Base-by-base conservation (phyloP, 1,140 invertebrate genomes). In the Sinella curviseta region DNA sequence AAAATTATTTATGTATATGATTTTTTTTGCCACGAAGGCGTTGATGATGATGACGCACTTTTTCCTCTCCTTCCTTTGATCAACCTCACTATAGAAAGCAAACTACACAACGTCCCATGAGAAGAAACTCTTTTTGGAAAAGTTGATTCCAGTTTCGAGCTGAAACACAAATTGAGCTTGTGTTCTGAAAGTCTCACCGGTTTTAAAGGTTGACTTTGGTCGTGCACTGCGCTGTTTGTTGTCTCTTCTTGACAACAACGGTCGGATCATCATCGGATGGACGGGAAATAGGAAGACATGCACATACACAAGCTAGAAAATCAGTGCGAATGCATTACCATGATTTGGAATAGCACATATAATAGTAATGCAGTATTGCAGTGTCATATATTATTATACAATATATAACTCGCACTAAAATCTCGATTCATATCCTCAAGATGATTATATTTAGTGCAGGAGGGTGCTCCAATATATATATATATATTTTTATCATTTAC, bases 401-500 rank as follows among this genome's bases (percentile, higher is more conserved):
- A 24, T 60, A 24, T 26, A 60, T 60, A 60, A 24, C 55, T 4
- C 55, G n/a, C 55, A 14, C 55, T n/a, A n/a, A n/a, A n/a, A n/a
- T n/a, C n/a, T n/a, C n/a, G n/a, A 60, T 12, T 60, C 55, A 60
- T 60, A 26, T 26, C 24, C 8, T 4, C 3, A 60, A 4, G 39
- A 17, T 8, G 39, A 48, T 48, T 4, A 48, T 48, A 48, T 4
- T 48, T 48, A 24, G 24, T 60, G 24, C 55, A 60, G 55, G 8
- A 60, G n/a, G 55, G n/a, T 60, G 55, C 55, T 60, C 3, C 55
- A 60, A 60, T 60, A 60, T 60, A 17, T 60, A 17, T 60, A n/a
- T n/a, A n/a, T n/a, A n/a, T n/a, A n/a, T n/a, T n/a, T n/a, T n/a
- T n/a, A n/a, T n/a, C n/a, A n/a, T n/a, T n/a, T n/a, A n/a, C n/a